Conservation (phyloP, 2,797 vertebrate genomes). For the Argya squamiceps region DNA sequence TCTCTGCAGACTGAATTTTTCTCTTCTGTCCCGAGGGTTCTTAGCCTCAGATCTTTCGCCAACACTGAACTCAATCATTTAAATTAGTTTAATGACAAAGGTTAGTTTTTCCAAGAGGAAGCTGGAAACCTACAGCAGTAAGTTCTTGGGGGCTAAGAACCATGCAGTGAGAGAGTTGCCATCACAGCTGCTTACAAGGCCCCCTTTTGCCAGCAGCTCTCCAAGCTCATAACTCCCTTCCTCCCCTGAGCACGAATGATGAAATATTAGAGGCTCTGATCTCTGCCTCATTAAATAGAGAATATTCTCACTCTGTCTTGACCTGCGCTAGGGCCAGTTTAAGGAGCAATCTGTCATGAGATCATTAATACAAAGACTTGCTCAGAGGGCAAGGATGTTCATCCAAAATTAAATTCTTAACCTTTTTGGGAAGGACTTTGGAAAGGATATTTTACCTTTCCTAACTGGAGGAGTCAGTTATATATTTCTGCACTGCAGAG, state of each 20-base stretch:
- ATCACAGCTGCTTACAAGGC: rapidly evolving
- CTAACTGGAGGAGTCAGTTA: conserved; percentile 31
- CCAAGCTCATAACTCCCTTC: conserved; percentile 15
- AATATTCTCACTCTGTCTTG: conserved; percentile 73
- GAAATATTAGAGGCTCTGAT: conserved; percentile 75
- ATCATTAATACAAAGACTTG: conserved; percentile 74
- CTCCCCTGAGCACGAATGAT: conserved; percentile 54
- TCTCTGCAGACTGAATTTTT: neutral
- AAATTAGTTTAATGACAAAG: conserved; percentile 15
- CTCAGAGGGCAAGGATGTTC: conserved; percentile 71
- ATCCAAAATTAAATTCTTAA: conserved; percentile 79
- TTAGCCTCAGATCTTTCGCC: neutral
- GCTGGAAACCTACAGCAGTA: neutral
- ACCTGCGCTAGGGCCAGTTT: conserved; percentile 70
- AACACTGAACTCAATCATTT: neutral
- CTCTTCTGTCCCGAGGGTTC: neutral
- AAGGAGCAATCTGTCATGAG: conserved; percentile 76
- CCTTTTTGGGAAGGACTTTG: conserved; percentile 65
- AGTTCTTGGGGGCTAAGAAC: neutral
- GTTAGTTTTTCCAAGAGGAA: conserved; percentile 36
- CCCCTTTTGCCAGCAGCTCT: conserved; percentile 14
- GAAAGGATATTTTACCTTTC: conserved; percentile 70
- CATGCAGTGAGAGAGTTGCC: neutral
- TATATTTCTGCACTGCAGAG: neutral
- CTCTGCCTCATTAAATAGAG: conserved; percentile 78